phyloP scores from a whole-genome alignment of 2,888 invertebrate genomes.

The Machimus atricapillus region DNA sequence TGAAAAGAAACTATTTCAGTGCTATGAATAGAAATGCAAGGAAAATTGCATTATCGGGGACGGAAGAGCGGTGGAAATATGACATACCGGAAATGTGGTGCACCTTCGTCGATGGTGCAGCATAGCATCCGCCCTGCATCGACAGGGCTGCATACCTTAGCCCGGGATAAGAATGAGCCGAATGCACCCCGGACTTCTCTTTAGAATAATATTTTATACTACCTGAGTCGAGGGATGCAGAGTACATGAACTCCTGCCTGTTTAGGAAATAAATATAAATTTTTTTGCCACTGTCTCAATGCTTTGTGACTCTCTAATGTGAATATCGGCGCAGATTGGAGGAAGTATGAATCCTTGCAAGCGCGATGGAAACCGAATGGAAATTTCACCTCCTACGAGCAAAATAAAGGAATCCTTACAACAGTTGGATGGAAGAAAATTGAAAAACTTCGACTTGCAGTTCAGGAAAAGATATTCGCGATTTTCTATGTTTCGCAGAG shows the following conservation, averaged over 20 bases:
- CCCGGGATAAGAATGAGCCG: background rate
- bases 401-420: background rate
- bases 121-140: background rate
- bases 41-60: background rate
- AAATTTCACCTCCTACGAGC: background rate
- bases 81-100: constrained; percentile 7
- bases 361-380: background rate
- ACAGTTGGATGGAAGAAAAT: background rate
- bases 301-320: background rate
- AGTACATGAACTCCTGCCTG: background rate
- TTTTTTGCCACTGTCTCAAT: background rate
- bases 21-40: background rate
- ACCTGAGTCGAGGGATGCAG: background rate
- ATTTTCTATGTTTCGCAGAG: background rate
- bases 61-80: background rate
- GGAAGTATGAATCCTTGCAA: background rate
- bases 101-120: background rate
- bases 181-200: background rate
- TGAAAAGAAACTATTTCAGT: constrained; percentile 3
- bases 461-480: background rate
- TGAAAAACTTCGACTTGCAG: background rate
- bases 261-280: background rate
- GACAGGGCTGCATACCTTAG: no score
- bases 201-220: background rate
- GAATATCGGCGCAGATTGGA: background rate